Base-by-base conservation (phyloP, 2,888 invertebrate species). In the Cheiracanthium punctorium region DNA sequence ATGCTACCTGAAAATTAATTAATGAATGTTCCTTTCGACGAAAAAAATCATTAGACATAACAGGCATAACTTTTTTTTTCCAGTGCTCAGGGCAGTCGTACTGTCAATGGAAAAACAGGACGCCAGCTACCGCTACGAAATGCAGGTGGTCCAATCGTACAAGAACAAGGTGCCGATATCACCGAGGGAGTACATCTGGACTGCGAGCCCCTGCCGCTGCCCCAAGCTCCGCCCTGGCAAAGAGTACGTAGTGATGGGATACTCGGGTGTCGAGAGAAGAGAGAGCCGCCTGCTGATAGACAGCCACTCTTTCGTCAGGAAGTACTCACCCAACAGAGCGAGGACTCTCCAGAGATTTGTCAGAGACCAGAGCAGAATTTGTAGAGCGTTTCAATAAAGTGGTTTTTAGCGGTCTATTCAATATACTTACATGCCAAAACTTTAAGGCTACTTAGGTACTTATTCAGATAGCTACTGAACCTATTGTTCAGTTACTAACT, bases 81-180 rank as follows among this genome's bases (percentile, higher is more conserved):
- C 67, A 89, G 89, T 88, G 17, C 64, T 89, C 2, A 82, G 88
- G 20, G 88, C 80, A 24, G 29, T 43, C n/a, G 82, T 89, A 10
- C 24, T 89, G 30, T 69, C 76, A 67, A 88, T 70, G 29, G 89
- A 89, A 30, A 84, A 75, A 2, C 88, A 89, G 7, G 85, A 86
- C 1, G 82, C 80, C 8, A 87, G 89, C 64, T 87, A 75, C 7
- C 90, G 90, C 12, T 89, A 90, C 73, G 90, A 90, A 72, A 81
- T 90, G 4, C 71, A 89, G 70, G 86, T 90, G n/a, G 75, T 87
- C 14, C 90, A 89, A 74, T 90, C 90, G 8, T 90, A 88, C 89
- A 90, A 90, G 74, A 90, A 90, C 87, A 89, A 82, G 20, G 89
- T 90, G 5, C 90, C 90, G 4, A 87, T 90, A 14, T 84, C 90